Evolutionary conservation across 2,797 vertebrate genomes (phyloP), one percentile per base, ranked within the genome.

Genomic region (Synanceia verrucosa): DNA sequence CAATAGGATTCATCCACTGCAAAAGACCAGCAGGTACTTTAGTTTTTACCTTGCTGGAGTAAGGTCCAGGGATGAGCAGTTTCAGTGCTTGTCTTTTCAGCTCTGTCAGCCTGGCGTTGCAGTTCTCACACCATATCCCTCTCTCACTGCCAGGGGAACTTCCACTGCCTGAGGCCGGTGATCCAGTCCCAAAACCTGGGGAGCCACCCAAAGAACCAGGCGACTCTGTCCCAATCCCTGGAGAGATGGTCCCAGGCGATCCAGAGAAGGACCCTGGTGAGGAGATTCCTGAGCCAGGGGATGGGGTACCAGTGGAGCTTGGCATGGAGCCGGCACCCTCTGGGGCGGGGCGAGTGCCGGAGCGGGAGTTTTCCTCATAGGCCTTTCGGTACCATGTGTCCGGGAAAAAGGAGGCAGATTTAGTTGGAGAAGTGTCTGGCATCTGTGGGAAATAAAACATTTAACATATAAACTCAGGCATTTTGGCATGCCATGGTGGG

Each of bases 71-170:
- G 76, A 98, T 94, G 51, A 98, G 96, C 37, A 99, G 94, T 83
- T 96, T 96, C 70, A 98, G 91, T 0, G 97, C 97, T 87, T 99
- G 98, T 81, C 96, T 94, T 93, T 98, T 99, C 76, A 99, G 94
- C 94, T 98, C 98, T 79, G 94, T 94, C 93, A 99, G 94, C 75
- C 96, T 94, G 62, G 96, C 94, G 62, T 91, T 97, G 93, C 98
- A 99, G 91, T 96, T 96, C 86, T 99, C 97, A 89, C 98, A 99
- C 98, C 97, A 99, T 57, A 94, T 94, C 52, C 96, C 96, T 79
- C 96, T 95, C 74, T 98, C 97, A 9, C 97, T 98, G 52, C 97
- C 97, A 4, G 97, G 97, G 39, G 97, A 98, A 82, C 97, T 98
- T 80, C 97, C 97, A 71, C 96, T 97, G 70, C 97, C 97, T 0